A percentile compares a stretch with the other conserved stretches of the same genome.
phyloP scores from a whole-genome alignment of 2,888 invertebrate species.

The Drosophila setosimentum region DNA sequence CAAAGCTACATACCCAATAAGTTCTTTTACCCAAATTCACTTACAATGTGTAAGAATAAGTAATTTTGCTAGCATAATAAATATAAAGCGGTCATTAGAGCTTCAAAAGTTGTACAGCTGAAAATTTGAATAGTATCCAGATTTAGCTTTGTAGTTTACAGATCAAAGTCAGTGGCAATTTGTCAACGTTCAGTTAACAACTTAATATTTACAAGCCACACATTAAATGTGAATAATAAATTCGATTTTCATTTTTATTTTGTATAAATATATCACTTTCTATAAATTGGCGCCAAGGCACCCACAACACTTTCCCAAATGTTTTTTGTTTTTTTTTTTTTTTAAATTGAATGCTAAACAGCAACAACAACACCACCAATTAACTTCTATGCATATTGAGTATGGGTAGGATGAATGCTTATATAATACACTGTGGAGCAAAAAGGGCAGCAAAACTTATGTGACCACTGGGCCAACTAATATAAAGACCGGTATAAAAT shows the following conservation, averaged over 20 bases:
- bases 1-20: not conserved
- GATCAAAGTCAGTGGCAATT: not conserved
- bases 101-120: not conserved
- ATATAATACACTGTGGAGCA: slow-evolving; percentile 48
- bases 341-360: slow-evolving; percentile 33
- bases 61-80: not conserved
- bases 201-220: not conserved
- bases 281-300: slow-evolving; percentile 6
- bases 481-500: slow-evolving; percentile 69
- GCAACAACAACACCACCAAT: not conserved
- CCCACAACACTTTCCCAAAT: slow-evolving; percentile 10
- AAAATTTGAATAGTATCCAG: not conserved
- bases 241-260: not conserved
- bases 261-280: slow-evolving; percentile 39
- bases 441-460: slow-evolving; percentile 4
- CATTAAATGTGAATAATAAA: not conserved
- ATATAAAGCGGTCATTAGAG: not conserved
- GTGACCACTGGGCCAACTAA: slow-evolving; percentile 45
- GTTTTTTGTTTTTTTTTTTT: slow-evolving; percentile 5
- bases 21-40: not conserved
- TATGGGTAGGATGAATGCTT: slow-evolving; percentile 54
- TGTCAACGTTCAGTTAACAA: not conserved
- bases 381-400: slow-evolving; percentile 67
- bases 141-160: not conserved
- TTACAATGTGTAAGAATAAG: not conserved